phyloP scores from a whole-genome alignment of 2,888 invertebrate species.

The Sicus ferrugineus region DNA sequence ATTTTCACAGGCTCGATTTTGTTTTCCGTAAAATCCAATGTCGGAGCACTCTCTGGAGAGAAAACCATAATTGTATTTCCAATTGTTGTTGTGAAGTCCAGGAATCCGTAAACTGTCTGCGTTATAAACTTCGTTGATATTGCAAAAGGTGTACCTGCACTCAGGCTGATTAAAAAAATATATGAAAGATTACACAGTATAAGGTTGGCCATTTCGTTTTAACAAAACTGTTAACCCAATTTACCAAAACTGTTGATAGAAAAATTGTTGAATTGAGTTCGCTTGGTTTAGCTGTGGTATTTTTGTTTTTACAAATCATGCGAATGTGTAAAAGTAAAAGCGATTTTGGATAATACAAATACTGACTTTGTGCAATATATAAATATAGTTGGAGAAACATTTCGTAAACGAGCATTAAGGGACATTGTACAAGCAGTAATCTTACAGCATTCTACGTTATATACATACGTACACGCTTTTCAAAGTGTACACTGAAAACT shows the following conservation, averaged over 20 bases:
- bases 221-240: background rate
- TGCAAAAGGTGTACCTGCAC: background rate
- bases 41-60: conserved; percentile 83
- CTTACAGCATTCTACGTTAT: no score
- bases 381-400: conserved; percentile 10
- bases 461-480: no score
- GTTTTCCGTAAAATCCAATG: conserved; percentile 47
- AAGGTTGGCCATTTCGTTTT: background rate
- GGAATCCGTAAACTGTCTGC: conserved; percentile 92
- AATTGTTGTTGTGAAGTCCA: conserved; percentile 93
- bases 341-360: conserved; percentile 19
- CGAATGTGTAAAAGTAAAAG: background rate
- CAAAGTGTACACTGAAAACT: no score
- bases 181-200: background rate
- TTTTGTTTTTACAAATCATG: background rate
- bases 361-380: conserved; percentile 5
- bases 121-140: conserved; percentile 70
- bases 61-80: conserved; percentile 95
- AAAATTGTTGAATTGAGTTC: background rate
- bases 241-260: background rate
- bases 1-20: conserved; percentile 34
- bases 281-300: background rate
- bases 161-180: background rate
- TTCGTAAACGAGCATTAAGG: background rate
- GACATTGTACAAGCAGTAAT: no score